phyloP scores from a whole-genome alignment of 2,113 vertebrate species.

The Sander vitreus region DNA sequence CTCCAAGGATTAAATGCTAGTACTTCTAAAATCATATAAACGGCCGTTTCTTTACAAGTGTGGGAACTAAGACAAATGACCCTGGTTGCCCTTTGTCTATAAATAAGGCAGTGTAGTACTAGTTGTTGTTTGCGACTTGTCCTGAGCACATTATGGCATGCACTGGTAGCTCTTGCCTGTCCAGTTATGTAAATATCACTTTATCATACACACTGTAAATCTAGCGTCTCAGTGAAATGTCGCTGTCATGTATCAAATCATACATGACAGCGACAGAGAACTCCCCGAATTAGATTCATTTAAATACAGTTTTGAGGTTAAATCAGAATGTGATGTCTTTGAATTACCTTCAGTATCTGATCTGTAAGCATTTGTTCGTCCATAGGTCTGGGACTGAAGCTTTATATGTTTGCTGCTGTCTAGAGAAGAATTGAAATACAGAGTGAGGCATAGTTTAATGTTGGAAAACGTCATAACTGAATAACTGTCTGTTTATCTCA shows the following conservation, averaged over 20 bases:
- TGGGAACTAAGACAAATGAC: slow-evolving; percentile 45
- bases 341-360: slow-evolving; percentile 26
- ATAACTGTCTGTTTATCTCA: neutral
- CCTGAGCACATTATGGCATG: slow-evolving; percentile 25
- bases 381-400: neutral
- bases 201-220: slow-evolving; percentile 36
- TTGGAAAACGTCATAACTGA: neutral
- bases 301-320: slow-evolving; percentile 33
- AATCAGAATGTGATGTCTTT: slow-evolving; percentile 30
- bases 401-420: neutral
- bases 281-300: slow-evolving; percentile 27
- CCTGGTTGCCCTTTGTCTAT: slow-evolving; percentile 12
- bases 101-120: slow-evolving; percentile 4
- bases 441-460: neutral
- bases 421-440: neutral
- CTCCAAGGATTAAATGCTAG: slow-evolving; percentile 21
- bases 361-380: slow-evolving; percentile 3
- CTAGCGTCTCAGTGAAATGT: slow-evolving; percentile 20
- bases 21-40: slow-evolving; percentile 15
- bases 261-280: slow-evolving; percentile 45
- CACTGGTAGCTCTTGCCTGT: slow-evolving; percentile 41
- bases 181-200: slow-evolving; percentile 40
- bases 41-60: slow-evolving; percentile 12
- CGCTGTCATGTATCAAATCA: slow-evolving; percentile 46
- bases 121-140: slow-evolving; percentile 20